Evolutionary conservation across 2,797 vertebrate species (phyloP), one percentile per base, ranked within the genome.

Genomic region (Ctenopoma kingsleyae): DNA sequence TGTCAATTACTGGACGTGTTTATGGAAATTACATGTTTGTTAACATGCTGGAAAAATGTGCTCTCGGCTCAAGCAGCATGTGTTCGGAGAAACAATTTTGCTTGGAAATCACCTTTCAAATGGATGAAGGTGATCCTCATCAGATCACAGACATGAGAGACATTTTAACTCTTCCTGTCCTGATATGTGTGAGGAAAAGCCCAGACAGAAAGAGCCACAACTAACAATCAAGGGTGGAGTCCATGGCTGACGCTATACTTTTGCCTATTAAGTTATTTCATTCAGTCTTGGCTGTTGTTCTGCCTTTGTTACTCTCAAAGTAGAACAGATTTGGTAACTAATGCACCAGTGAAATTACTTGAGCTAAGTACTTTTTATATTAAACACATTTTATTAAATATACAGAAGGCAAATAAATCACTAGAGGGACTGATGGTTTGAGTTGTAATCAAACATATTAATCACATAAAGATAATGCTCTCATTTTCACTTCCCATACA

Each of bases 11-110:
- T 89, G 90, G 87, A 93, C 86, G 93, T 96, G 93, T 95, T 95
- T 95, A 95, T 94, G 92, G 92, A 94, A 94, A 94, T 94, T 91
- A 94, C 92, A 94, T 94, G 93, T 94, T 94, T 95, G 94, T 94
- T 94, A 94, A 94, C 92, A 93, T 94, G 91, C 93, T 90, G 93
- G 91, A 91, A 92, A 94, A 94, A 94, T 93, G 88, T 89, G 88
- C 93, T 95, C 94, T 94, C 85, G 92, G 88, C 90, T 95, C 89
- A 92, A 95, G 86, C 93, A 93, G 87, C 86, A 85, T 91, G 91
- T 93, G 74, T 94, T 94, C 90, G 87, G 91, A 94, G 95, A 95
- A 92, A 87, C 92, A 90, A 89, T 95, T 95, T 93, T 90, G 84
- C 91, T 92, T 88, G 83, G 91, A 94, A 93, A 90, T 94, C 84